These are phyloP conservation scores for Stenotaenia linearis DNA, from an alignment of 2,888 invertebrate genomes.

Conservation along the genomic window DNA sequence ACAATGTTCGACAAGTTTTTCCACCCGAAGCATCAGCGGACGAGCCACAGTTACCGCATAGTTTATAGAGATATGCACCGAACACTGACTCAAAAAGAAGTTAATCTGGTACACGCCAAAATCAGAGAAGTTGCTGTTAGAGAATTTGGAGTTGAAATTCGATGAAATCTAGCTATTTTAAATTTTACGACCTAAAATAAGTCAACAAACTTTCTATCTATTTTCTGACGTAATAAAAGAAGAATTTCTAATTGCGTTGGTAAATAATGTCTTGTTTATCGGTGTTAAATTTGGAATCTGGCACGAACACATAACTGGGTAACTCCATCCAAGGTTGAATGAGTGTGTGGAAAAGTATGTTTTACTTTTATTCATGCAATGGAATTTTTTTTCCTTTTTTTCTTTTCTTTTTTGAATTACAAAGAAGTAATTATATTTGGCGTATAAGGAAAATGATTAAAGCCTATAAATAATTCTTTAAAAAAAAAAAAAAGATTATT, in stretches of 20 bases:
- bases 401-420: too few species aligned
- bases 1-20: slow-evolving; percentile 73
- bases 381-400: too few species aligned
- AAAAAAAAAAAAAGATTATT: too few species aligned
- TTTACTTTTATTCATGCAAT: neutral
- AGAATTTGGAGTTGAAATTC: slow-evolving; percentile 51
- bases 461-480: too few species aligned
- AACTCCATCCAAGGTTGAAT: neutral
- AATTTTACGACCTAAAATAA: neutral
- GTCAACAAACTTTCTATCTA: neutral
- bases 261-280: neutral
- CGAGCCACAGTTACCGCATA: slow-evolving; percentile 86
- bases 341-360: neutral
- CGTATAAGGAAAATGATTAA: too few species aligned
- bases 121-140: slow-evolving; percentile 59
- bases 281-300: neutral
- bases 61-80: slow-evolving; percentile 87
- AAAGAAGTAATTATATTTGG: too few species aligned
- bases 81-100: slow-evolving; percentile 79
- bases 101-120: slow-evolving; percentile 70
- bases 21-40: slow-evolving; percentile 74
- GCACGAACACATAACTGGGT: neutral
- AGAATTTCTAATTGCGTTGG: neutral
- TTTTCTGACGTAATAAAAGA: neutral
- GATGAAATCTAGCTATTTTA: slow-evolving; percentile 38